Evolutionary conservation across 2,797 vertebrate species (phyloP).

Genomic region (Novumbra hubbsi): DNA sequence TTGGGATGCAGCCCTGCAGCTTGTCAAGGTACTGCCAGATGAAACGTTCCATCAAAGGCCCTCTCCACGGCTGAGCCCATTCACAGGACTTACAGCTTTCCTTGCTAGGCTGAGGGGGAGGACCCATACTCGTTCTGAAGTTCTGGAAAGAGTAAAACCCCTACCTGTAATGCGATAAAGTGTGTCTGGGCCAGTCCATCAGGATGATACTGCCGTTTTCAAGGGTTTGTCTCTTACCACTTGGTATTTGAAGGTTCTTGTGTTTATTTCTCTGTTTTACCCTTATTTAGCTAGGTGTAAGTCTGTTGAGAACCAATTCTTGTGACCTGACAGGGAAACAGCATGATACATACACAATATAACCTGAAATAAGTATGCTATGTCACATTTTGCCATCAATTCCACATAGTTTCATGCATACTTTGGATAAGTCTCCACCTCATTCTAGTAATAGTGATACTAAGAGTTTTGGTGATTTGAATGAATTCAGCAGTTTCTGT

Average conservation of each 20-base stretch:
- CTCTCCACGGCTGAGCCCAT: slow-evolving; percentile 54
- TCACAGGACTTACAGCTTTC: slow-evolving; percentile 42
- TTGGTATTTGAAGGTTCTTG: slow-evolving; percentile 28
- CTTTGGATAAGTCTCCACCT: too few relatives aligned
- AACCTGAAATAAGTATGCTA: too few relatives aligned
- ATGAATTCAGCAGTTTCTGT: too few relatives aligned
- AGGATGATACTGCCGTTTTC: not conserved
- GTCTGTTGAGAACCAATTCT: not conserved
- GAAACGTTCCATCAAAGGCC: slow-evolving; percentile 60
- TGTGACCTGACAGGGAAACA: too few relatives aligned
- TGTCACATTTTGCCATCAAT: too few relatives aligned
- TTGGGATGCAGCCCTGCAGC: slow-evolving; percentile 9
- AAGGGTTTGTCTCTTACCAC: slow-evolving; percentile 18
- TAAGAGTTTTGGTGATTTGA: too few relatives aligned
- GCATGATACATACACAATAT: too few relatives aligned
- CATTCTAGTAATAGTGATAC: too few relatives aligned
- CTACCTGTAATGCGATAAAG: not conserved
- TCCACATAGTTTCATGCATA: too few relatives aligned
- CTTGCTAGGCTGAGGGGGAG: slow-evolving; percentile 46
- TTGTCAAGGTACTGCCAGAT: slow-evolving; percentile 58
- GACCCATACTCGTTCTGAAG: slow-evolving; percentile 14
- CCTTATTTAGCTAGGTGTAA: not conserved
- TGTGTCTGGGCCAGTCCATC: not conserved
- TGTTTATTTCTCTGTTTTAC: not conserved
- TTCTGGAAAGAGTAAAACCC: slow-evolving; percentile 19